Evolutionary conservation across 1,140 invertebrate genomes (phyloP), one percentile per base, ranked within the genome.

Genomic region (Dendroctonus ponderosae): DNA sequence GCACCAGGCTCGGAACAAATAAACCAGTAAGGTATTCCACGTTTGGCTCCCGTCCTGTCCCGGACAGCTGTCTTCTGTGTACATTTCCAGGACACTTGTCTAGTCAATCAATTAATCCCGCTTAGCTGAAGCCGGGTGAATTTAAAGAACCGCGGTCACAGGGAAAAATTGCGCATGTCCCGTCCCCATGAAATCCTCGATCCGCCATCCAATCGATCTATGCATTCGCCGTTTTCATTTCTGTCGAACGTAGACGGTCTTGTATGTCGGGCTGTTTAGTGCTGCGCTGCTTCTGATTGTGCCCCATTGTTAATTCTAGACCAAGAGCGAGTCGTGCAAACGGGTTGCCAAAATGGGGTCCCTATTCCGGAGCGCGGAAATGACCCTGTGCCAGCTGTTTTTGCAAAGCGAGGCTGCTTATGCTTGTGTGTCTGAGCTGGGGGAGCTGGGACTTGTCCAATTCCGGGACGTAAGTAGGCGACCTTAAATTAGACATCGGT

Each of bases 391-490:
- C 83, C 92, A 95, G 79, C 85, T 95, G 64, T 94, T 93, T 78
- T 80, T 96, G 58, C 93, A 95, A 81, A 93, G 92, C 79, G 94
- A 97, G 84, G 92, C 93, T 62, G 93, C 93, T 41, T 97, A 96
- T 82, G 89, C 91, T 39, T 96, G 93, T 83, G 93, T 96, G 62
- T 93, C 92, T 8, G 92, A 96, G 80, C 81, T 97, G 8, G 94
- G 94, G 62, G 94, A 97, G 84, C 82, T 96, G 63, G 94, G 94
- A n/a, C 83, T 96, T 39, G 93, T 93, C 6, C 91, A 96, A 80
- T 97, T 97, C 79, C 84, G 92, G 78, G 93, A 96, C 82, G 92
- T 95, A 84, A 91, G 91, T 78, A 54, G 8, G 37, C 37, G 7
- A 14, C 44, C 9, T 44, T 9, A 26, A 43, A 4, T 5, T 15